Evolutionary conservation across 2,888 invertebrate genomes (phyloP), one percentile per base, ranked within the genome.

Genomic region (Caradrina clavipalpis): DNA sequence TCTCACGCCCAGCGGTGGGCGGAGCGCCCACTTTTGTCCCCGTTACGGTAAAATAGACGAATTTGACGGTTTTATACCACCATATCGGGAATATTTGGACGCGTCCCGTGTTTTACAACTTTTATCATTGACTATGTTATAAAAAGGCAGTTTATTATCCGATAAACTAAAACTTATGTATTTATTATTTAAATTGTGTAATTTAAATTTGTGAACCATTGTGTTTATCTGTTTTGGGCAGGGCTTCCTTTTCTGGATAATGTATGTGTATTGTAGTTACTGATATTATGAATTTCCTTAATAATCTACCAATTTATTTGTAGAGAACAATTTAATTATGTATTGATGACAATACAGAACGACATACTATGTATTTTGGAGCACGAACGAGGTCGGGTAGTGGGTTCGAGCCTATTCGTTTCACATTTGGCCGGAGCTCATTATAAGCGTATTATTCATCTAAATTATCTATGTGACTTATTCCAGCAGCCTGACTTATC

Each of bases 21-120:
- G 77, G 47, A 45, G 56, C 74, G 76, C 83, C 83, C 80, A 83
- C 84, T 71, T 31, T 61, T 62, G 76, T 57, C 69, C 74, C 76
- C 63, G 53, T 75, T 81, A 69, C 45, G 73, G 81, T 76, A 73
- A 76, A 74, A 82, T 82, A 73, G 68, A 64, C 74, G 72, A 74
- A 70, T 70, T 49, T 66, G 58, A 71, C 47, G 76, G 66, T 54
- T 65, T 54, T 42, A 58, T 56, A 60, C 47, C 50, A 59, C 81
- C 76, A 63, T 80, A 76, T 70, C 64, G 42, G 73, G 69, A 73
- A 59, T 17, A 49, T 75, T 70, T 54, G 42, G 57, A 63, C 19
- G 55, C 35, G 49, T 63, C 79, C 75, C 50, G 17, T 49, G 19
- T 62, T 65, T 64, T 64, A 59, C 15, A 66, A 58, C 39, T 58